A percentile compares a stretch with the other conserved stretches of the same genome.
phyloP scores from a whole-genome alignment of 2,113 vertebrate species.

The Gavialis gangeticus region DNA sequence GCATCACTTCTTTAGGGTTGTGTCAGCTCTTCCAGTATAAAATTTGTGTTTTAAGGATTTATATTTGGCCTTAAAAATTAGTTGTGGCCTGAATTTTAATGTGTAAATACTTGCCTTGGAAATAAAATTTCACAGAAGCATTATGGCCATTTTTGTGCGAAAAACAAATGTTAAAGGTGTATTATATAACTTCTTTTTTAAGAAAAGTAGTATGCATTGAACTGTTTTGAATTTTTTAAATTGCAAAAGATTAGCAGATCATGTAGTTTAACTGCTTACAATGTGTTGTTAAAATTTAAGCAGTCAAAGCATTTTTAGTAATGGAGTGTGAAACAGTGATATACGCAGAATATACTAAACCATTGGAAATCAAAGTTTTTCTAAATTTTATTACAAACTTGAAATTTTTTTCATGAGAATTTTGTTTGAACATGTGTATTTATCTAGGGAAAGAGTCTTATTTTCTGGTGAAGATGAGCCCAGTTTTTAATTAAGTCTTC shows the following conservation, averaged over 20 bases:
- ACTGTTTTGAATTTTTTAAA: neutral
- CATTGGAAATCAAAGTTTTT: neutral
- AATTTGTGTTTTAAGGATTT: neutral
- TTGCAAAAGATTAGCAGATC: neutral
- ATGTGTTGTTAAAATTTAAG: constrained; percentile 18
- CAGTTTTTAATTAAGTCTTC: neutral
- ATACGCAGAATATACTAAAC: neutral
- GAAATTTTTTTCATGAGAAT: neutral
- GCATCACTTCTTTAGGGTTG: neutral
- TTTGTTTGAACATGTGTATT: neutral
- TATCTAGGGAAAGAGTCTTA: neutral
- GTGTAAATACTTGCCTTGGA: neutral
- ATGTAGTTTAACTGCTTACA: neutral
- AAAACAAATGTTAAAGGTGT: neutral
- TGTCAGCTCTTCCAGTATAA: neutral
- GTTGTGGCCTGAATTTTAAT: neutral
- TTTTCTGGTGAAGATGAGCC: neutral
- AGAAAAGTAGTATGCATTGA: neutral
- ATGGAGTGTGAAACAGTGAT: neutral
- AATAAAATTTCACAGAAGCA: neutral
- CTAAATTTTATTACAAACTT: neutral
- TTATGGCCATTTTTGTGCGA: constrained; percentile 6
- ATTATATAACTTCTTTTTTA: neutral
- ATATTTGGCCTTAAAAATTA: neutral
- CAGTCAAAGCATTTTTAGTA: neutral